Evolutionary conservation across 2,888 invertebrate genomes (phyloP), one percentile per base, ranked within the genome.

Genomic region (Drosophila multiciliata): DNA sequence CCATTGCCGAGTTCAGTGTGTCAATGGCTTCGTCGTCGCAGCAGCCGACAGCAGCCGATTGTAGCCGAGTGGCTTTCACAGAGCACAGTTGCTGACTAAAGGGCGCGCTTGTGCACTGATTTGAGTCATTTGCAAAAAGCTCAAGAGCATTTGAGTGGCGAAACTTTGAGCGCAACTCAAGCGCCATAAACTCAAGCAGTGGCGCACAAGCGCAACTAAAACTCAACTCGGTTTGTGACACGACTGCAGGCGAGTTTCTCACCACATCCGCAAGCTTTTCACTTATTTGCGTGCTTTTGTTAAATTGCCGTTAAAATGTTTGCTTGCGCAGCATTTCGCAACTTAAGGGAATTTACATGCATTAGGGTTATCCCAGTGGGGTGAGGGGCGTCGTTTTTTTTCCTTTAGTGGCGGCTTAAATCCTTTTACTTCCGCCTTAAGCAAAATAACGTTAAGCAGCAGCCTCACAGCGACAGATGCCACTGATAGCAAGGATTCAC

Each of bases 401-500:
- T 79, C 38, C 12, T 76, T 76, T 67, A 74, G 60, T 57, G 67
- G 79, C 79, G 75, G 83, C 86, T 86, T 86, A 86, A 86, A 86
- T 86, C 85, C 88, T 88, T 86, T 86, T 86, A 86, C 85, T 86
- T 86, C 85, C 85, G 88, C 84, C 77, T 75, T 59, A 79, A 76
- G 83, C 66, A 55, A 66, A 53, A 59, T 58, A 70, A 50, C 63
- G 53, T 58, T 33, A 60, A 69, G 62, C 66, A 26, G 57, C 49
- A 63, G 48, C 40, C 63, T 38, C 29, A 15, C 26, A 29, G 59
- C 82, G 69, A 74, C 85, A 88, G 88, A 88, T 86, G 88, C 80
- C 72, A 64, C 88, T 86, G 88, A 86, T 86, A 86, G 84, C 89
- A 75, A 69, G 66, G 70, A 88, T 84, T 84, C 82, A 73, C 83